phyloP scores from a whole-genome alignment of 1,140 invertebrate genomes.

The Achatina immaculata region DNA sequence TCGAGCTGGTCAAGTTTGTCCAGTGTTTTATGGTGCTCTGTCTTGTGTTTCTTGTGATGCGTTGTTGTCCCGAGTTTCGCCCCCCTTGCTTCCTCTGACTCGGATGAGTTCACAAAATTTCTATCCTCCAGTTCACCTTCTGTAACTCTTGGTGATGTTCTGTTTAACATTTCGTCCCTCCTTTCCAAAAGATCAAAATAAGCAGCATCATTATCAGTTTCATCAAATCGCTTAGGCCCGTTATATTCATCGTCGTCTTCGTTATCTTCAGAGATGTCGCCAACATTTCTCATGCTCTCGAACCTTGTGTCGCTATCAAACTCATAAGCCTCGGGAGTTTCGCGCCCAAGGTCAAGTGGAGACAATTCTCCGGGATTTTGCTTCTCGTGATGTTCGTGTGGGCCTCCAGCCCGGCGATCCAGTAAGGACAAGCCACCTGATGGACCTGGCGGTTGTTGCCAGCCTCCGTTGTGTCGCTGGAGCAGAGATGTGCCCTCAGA shows the following conservation, averaged over 20 bases:
- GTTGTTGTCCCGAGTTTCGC: background rate
- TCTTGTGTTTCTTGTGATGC: background rate
- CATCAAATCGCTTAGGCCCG: background rate
- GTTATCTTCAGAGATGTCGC: background rate
- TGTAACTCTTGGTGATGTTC: background rate
- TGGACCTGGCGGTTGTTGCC: background rate
- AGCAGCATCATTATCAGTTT: background rate
- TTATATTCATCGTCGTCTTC: background rate
- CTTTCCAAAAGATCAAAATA: slow-evolving; percentile 1
- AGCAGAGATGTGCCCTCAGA: background rate
- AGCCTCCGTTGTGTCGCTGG: background rate
- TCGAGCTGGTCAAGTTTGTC: background rate
- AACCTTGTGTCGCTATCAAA: background rate
- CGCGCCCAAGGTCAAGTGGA: background rate
- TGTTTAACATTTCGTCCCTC: background rate
- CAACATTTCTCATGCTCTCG: background rate
- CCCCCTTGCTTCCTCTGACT: too few relatives aligned
- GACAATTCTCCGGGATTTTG: background rate
- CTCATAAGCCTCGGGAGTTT: background rate
- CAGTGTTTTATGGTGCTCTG: background rate
- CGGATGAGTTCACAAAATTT: too few relatives aligned
- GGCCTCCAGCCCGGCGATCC: background rate
- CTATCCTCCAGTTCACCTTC: background rate
- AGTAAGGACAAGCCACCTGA: background rate
- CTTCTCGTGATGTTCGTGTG: background rate